Evolutionary conservation across 2,888 invertebrate species (phyloP).

Genomic region (Hyles lineata): DNA sequence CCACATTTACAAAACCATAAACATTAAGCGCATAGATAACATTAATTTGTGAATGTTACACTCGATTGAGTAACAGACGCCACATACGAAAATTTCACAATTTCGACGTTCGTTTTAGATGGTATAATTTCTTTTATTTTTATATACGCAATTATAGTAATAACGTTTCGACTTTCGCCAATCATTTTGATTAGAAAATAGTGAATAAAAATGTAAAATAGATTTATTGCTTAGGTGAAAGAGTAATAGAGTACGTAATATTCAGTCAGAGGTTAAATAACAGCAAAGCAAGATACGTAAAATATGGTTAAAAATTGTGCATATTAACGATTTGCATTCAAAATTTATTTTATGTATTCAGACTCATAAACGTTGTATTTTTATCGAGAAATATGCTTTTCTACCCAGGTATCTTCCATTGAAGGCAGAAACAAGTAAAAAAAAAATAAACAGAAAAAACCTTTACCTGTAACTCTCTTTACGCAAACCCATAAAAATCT

Average conservation of each 20-base stretch:
- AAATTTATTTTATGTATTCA: too few relatives aligned
- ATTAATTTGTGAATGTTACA: background rate
- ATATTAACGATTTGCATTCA: too few relatives aligned
- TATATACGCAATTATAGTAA: conserved; percentile 8
- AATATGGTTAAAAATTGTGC: too few relatives aligned
- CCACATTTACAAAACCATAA: background rate
- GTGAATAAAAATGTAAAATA: background rate
- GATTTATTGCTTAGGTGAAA: background rate
- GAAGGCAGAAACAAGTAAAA: too few relatives aligned
- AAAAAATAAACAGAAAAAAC: too few relatives aligned
- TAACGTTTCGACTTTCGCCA: conserved; percentile 1
- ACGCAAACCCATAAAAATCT: too few relatives aligned
- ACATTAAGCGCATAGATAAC: background rate
- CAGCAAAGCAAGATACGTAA: too few relatives aligned
- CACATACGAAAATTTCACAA: background rate
- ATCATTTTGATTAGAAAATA: conserved; percentile 8
- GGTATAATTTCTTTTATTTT: background rate
- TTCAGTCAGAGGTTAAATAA: too few relatives aligned
- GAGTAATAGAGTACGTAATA: background rate
- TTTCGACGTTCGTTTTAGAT: background rate
- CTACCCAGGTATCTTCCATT: too few relatives aligned
- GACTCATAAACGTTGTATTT: background rate
- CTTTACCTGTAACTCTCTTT: too few relatives aligned
- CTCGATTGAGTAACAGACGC: background rate
- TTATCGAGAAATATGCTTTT: too few relatives aligned